phyloP scores from a whole-genome alignment of 2,113 vertebrate species.

The Tor tambroides region DNA sequence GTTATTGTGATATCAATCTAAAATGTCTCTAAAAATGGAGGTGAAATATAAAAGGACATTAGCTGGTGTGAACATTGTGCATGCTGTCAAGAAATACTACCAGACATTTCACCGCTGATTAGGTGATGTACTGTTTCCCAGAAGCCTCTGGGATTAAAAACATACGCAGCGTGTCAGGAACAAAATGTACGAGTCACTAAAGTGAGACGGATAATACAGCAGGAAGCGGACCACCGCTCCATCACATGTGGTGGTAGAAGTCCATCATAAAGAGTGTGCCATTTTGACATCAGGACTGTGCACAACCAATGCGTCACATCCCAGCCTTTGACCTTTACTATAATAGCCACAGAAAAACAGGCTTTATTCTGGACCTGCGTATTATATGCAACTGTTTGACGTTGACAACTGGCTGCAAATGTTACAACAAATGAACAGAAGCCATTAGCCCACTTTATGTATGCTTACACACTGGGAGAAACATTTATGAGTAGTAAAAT shows the following conservation, averaged over 20 bases:
- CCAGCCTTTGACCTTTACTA: slow-evolving; percentile 18
- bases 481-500: slow-evolving; percentile 20
- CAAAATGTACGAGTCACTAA: slow-evolving; percentile 16
- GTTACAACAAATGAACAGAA: background rate
- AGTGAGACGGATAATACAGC: background rate
- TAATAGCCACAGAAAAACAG: slow-evolving; percentile 10
- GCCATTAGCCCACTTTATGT: slow-evolving; percentile 19
- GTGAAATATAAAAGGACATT: background rate
- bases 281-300: background rate
- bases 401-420: background rate
- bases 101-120: slow-evolving; percentile 1
- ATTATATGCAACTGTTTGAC: slow-evolving; percentile 1
- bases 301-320: slow-evolving; percentile 4
- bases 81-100: background rate
- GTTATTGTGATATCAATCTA: background rate
- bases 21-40: background rate
- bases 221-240: background rate
- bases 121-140: background rate
- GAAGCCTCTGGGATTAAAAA: slow-evolving; percentile 14
- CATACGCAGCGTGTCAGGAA: background rate
- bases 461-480: background rate
- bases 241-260: background rate
- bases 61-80: background rate
- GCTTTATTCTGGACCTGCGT: slow-evolving; percentile 7
- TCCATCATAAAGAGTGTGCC: slow-evolving; percentile 9